Evolutionary conservation across 35 echinoderm and acorn worm species (phyloP), one percentile per base, ranked within the genome.

Genomic region (Ptychodera flava): DNA sequence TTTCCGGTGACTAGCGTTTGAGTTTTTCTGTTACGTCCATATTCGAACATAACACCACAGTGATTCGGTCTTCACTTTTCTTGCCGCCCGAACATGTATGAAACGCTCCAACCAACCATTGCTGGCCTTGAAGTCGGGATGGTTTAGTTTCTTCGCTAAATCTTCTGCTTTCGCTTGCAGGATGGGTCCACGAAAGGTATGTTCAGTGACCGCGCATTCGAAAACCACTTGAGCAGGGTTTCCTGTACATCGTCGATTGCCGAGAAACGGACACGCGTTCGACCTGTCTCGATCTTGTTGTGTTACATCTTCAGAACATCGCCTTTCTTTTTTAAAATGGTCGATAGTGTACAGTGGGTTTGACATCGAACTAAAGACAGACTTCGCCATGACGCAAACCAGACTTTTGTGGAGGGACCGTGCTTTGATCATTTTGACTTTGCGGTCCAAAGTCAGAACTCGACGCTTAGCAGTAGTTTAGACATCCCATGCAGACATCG

Each of bases 11-110:
- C 82, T 31, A 84, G 82, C 15, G 85, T 32, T 80, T 86, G 30
- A 86, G 37, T 86, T 86, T 86, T 30, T 86, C 85, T 22, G 85
- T 12, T 16, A 36, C 85, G 78, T 78, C 53, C 85, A 86, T 84
- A 36, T 84, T 84, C 14, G 82, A 12, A 29, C 82, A 84, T 36
- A 84, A 12, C 82, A 84, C 35, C 15, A 84, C 82, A n/a, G 82
- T 84, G 1, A 84, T 84, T 32, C 82, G 82, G 14, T 84, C 82
- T 84, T 84, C 29, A n/a, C 31, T 36, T 36, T 84, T 36, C 82
- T 84, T 84, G 35, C 82, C 82, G 28, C 82, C 82, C 14, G 82
- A 36, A 14, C 31, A 36, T 15, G 22, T 36, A 32, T 84, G 34
- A 84, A 84, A 33, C 15, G 82, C 16, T 31, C 82, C 16, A 84